Evolutionary conservation across 2,113 vertebrate genomes (phyloP), one percentile per base, ranked within the genome.

Genomic region (Cairina moschata): DNA sequence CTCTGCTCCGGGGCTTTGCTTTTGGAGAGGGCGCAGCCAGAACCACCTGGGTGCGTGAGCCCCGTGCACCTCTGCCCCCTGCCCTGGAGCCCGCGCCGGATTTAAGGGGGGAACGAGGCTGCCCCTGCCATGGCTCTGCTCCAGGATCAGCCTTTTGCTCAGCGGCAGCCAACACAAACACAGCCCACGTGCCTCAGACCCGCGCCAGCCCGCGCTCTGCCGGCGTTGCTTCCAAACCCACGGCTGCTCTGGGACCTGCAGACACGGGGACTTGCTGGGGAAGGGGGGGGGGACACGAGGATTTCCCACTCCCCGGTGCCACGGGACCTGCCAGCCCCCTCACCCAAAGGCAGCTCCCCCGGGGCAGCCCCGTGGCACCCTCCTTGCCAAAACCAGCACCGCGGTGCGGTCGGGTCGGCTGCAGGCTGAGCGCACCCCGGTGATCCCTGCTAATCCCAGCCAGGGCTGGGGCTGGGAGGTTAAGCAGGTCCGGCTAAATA

Each of bases 401-500:
- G 31, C 1, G 1, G 34, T 18, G 73, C 65, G 75, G 22, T 67
- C 50, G 22, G 48, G 22, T 79, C 56, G 67, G 48, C 83, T 62
- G 68, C 50, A 40, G 1, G 22, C 44, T 0, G 2, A 76, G 71
- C 38, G 2, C 68, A 25, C 1, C 3, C 44, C 0, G 2, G 63
- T 8, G 66, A 83, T 50, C 48, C 75, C n/a, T 1, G n/a, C 63
- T 88, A 40, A 92, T 88, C 87, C n/a, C 6, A 42, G 87, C 52
- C 9, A 3, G 11, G 90, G 56, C 62, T 28, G 79, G n/a, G 52
- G 29, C 11, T 62, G 59, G 36, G 68, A 69, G 88, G 94, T 92
- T 81, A 94, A 71, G 40, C 31, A 71, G 56, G 9, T 40, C 60
- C 17, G 52, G 69, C 73, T 96, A 92, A 95, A 95, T 86, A 84